These are phyloP conservation scores for Aradus depressus DNA, from an alignment of 2,888 invertebrate genomes.

Conservation along the genomic window DNA sequence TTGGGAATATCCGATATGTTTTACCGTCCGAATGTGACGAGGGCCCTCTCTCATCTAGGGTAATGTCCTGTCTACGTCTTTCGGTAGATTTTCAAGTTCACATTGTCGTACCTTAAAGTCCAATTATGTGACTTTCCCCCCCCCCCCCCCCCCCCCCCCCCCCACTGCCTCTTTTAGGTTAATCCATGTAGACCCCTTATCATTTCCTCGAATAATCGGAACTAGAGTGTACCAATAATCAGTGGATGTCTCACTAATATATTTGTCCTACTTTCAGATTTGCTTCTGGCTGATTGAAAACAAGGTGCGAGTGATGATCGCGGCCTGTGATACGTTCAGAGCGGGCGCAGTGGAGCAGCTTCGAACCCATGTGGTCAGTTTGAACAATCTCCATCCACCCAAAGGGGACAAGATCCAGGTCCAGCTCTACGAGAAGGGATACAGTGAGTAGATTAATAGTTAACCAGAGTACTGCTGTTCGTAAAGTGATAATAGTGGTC, in stretches of 20 bases:
- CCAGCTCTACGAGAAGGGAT: slow-evolving; percentile 94
- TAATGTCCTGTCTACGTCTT: no score
- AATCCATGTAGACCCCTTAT: no score
- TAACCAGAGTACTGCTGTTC: no score
- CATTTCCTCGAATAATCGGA: not conserved
- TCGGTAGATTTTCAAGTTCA: no score
- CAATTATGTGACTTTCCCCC: no score
- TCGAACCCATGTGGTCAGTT: slow-evolving; percentile 82
- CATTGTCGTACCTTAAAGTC: no score
- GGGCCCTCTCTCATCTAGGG: no score
- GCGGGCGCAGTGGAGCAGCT: slow-evolving; percentile 98
- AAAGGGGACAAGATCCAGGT: slow-evolving; percentile 65
- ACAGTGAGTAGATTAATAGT: slow-evolving; percentile 46
- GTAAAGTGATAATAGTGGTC: no score
- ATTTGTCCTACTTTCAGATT: slow-evolving; percentile 45
- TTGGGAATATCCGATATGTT: no score
- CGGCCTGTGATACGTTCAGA: slow-evolving; percentile 98
- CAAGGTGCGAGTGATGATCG: slow-evolving; percentile 86
- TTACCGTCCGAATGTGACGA: no score
- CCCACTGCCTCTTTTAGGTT: no score
- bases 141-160: no score
- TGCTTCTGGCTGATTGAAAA: slow-evolving; percentile 99
- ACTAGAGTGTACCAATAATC: not conserved
- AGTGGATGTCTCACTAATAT: not conserved
- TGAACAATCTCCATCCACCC: slow-evolving; percentile 87